phyloP scores from a whole-genome alignment of 2,113 vertebrate species.

The Dendropsophus ebraccatus region DNA sequence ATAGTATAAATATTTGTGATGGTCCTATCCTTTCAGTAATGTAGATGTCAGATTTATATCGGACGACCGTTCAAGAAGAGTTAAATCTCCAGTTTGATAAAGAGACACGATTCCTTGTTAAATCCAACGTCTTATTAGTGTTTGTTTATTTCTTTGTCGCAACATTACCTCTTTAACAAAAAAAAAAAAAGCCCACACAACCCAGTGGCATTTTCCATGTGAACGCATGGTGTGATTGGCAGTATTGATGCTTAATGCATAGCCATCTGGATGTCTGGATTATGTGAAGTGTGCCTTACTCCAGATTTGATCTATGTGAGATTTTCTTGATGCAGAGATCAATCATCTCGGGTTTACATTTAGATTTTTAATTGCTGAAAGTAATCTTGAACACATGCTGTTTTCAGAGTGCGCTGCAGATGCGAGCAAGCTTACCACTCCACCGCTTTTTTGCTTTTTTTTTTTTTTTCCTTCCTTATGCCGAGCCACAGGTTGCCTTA shows the following conservation, averaged over 20 bases:
- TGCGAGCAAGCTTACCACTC: slow-evolving; percentile 10
- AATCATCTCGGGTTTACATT: slow-evolving; percentile 46
- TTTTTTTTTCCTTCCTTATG: neutral
- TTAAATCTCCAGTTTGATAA: neutral
- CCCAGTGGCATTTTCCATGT: slow-evolving; percentile 5
- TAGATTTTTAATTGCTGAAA: slow-evolving; percentile 52
- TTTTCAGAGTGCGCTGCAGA: slow-evolving; percentile 33
- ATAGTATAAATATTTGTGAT: too few species aligned
- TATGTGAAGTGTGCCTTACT: slow-evolving; percentile 53
- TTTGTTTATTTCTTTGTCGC: neutral
- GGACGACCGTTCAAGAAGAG: neutral
- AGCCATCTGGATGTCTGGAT: slow-evolving; percentile 52
- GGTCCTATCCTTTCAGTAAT: too few species aligned
- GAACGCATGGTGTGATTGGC: slow-evolving; percentile 29
- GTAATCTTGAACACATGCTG: slow-evolving; percentile 54
- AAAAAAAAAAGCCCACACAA: neutral
- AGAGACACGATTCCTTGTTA: neutral
- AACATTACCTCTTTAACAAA: neutral
- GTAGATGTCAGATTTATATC: neutral
- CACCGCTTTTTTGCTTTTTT: neutral
- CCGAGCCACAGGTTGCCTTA: slow-evolving; percentile 27
- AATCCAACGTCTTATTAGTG: slow-evolving; percentile 19
- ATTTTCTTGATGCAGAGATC: slow-evolving; percentile 52
- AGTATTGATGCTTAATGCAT: slow-evolving; percentile 49
- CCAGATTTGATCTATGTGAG: slow-evolving; percentile 51